Percentiles rank a stretch among this genome's conserved stretches.
Conservation (phyloP, 92 coral and sea anemone species). For the Zoanthus gigantus region DNA sequence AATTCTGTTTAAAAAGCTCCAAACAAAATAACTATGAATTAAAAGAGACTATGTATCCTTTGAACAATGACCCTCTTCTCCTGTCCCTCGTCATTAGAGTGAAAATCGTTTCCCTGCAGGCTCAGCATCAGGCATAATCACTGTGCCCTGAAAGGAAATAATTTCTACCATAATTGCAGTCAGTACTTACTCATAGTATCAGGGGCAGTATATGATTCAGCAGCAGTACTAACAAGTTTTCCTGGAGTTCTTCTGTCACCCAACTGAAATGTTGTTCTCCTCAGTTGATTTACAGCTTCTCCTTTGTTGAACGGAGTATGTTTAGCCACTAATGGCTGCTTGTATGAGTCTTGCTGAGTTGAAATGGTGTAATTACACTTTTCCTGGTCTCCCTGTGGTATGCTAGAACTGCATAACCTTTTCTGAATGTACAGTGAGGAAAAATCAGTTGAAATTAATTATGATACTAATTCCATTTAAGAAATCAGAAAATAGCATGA, state of each 20-base stretch:
- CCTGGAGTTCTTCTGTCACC: constrained; percentile 86
- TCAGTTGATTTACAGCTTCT: constrained; percentile 73
- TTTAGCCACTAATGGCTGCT: constrained; percentile 38
- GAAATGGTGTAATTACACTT: constrained; percentile 86
- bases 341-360: constrained; percentile 83
- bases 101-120: too few species aligned
- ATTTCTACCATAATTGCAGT: background rate
- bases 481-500: too few species aligned
- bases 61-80: too few species aligned
- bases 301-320: constrained; percentile 70
- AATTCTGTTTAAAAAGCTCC: too few species aligned
- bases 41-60: too few species aligned
- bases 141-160: too few species aligned
- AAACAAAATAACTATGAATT: too few species aligned
- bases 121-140: too few species aligned
- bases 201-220: constrained; percentile 69
- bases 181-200: constrained; percentile 36
- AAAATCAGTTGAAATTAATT: background rate
- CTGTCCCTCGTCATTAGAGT: too few species aligned
- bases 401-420: constrained; percentile 74
- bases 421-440: background rate
- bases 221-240: constrained; percentile 70
- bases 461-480: background rate
- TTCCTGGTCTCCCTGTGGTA: constrained; percentile 96
- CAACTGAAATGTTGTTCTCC: constrained; percentile 84